Evolutionary conservation across 2,888 invertebrate species (phyloP).

Genomic region (Caenorhabditis doughertyi): DNA sequence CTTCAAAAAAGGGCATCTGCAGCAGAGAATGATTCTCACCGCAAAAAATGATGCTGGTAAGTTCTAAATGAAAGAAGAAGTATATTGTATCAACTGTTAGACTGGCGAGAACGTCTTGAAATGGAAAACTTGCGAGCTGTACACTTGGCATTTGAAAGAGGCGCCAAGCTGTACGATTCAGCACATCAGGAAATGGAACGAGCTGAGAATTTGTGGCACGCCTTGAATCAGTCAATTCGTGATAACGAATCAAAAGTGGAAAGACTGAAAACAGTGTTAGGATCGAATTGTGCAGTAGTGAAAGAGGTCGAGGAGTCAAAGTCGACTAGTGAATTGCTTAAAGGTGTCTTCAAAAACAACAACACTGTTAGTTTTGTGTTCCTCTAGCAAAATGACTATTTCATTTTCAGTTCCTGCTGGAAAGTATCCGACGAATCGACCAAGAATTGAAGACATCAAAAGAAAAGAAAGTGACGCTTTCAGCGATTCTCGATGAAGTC

Average conservation of each 20-base stretch:
- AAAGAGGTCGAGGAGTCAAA: slow-evolving; percentile 12
- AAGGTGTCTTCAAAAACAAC: slow-evolving; percentile 22
- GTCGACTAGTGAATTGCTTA: slow-evolving; percentile 47
- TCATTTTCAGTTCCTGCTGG: slow-evolving; percentile 48
- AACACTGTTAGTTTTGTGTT: slow-evolving; percentile 8
- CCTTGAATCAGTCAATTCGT: slow-evolving; percentile 36
- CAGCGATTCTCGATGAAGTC: slow-evolving; percentile 45
- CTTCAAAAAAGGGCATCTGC: slow-evolving; percentile 16
- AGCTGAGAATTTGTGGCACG: slow-evolving; percentile 62
- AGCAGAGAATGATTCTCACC: slow-evolving; percentile 29
- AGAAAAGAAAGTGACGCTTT: slow-evolving; percentile 35
- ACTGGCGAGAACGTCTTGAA: slow-evolving; percentile 59
- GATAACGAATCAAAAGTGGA: slow-evolving; percentile 53
- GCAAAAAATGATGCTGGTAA: slow-evolving; percentile 42
- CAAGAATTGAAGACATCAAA: slow-evolving; percentile 17
- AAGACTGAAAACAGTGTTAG: slow-evolving; percentile 26
- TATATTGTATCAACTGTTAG: too few relatives aligned
- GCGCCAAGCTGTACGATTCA: slow-evolving; percentile 56
- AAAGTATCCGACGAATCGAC: slow-evolving; percentile 46
- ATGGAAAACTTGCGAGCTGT: slow-evolving; percentile 63
- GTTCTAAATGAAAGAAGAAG: too few relatives aligned
- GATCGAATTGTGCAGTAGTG: slow-evolving; percentile 17
- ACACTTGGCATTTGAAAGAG: slow-evolving; percentile 62
- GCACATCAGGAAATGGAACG: slow-evolving; percentile 53
- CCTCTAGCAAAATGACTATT: too few relatives aligned